Base-by-base conservation (phyloP, 2,888 invertebrate species). In the Sarcophaga subvicina region DNA sequence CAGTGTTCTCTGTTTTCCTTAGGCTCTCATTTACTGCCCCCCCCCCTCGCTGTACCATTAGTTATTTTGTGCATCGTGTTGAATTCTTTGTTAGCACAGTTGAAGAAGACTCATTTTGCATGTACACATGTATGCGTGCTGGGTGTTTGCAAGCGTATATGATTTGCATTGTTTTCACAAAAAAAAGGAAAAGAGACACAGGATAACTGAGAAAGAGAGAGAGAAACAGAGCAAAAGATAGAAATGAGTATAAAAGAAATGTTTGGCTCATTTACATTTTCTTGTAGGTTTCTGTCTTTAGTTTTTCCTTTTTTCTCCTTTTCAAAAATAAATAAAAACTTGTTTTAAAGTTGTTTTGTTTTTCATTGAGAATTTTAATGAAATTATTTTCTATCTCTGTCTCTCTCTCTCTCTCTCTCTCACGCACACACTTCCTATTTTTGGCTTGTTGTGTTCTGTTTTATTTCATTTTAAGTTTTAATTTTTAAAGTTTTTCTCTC, bases 251-350 rank as follows among this genome's bases (percentile, higher is more conserved):
- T 14, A 49, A 83, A 80, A 37, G 8, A 37, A 37, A 37, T 37
- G 10, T 63, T 75, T 78, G 80, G 75, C 87, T 83, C 84, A 83
- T 84, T 84, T 86, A 80, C 73, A 86, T 82, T 79, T 85, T 70
- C 59, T 54, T 54, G 54, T 54, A 54, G 54, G 14, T 54, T 4
- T 12, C 4, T 71, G 71, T 12, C 60, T 77, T 45, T 71, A 64
- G 25, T 84, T 79, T 22, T 54, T 79, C 17, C 72, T 4, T 79
- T 22, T 45, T 73, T 20, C 73, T 54, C 17, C 10, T 49, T 54
- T 54, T 54, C 54, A 14, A 14, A 54, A 54, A 54, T 17, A 54
- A 54, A n/a, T 62, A 83, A 75, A 84, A 84, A 80, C 27, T 80
- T 84, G 66, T 84, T 83, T 54, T 84, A 70, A 64, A 37, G 70